phyloP scores from a whole-genome alignment of 2,888 invertebrate species.

The Dioctria rufipes region DNA sequence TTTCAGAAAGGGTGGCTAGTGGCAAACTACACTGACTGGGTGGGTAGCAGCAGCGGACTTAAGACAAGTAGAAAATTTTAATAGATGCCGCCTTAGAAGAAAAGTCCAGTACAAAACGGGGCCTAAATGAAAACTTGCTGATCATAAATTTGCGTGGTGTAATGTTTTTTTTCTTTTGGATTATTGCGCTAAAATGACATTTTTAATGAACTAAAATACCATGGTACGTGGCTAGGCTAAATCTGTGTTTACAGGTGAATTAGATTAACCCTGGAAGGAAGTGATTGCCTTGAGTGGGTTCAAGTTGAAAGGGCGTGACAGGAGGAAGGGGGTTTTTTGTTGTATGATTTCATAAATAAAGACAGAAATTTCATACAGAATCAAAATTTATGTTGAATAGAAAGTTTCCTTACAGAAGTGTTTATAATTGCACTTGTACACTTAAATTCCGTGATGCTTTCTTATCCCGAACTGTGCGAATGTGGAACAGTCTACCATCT shows the following conservation, averaged over 20 bases:
- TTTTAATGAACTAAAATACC: conserved; percentile 31
- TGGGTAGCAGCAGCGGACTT: background rate
- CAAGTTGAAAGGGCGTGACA: no score
- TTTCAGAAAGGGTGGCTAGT: background rate
- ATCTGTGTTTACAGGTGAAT: conserved; percentile 50
- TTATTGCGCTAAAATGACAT: conserved; percentile 27
- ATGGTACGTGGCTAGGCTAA: background rate
- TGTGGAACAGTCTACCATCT: no score
- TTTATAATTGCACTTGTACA: no score
- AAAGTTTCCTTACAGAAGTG: no score
- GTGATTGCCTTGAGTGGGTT: background rate
- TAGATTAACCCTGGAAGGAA: conserved; percentile 35
- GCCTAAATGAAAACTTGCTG: conserved; percentile 51
- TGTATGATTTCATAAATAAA: no score
- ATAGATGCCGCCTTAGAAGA: conserved; percentile 34
- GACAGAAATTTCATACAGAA: no score
- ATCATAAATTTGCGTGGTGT: conserved; percentile 46
- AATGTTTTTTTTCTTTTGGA: conserved; percentile 25
- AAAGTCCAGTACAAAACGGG: conserved; percentile 23
- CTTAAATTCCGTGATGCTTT: no score
- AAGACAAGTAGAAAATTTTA: conserved; percentile 35
- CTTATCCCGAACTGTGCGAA: no score
- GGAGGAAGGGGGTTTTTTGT: no score
- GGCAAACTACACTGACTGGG: background rate
- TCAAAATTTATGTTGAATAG: no score